phyloP scores from a whole-genome alignment of 2,888 invertebrate species.

The Quadriops clusia region DNA sequence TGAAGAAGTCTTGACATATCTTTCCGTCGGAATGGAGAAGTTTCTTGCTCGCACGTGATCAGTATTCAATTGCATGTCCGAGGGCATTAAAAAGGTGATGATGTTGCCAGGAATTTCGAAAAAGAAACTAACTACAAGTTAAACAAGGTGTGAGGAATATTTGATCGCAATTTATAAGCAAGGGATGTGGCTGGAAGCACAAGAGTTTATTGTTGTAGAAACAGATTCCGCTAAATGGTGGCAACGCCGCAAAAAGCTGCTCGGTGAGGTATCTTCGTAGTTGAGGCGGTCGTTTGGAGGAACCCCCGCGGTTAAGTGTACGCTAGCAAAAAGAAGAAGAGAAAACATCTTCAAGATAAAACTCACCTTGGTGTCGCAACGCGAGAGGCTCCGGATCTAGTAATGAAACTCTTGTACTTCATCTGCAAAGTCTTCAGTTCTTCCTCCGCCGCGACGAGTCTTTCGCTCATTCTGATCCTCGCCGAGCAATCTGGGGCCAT shows the following conservation, averaged over 20 bases:
- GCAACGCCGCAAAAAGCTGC: too few species aligned
- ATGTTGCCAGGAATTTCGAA: conserved; percentile 14
- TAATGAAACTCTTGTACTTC: conserved; percentile 54
- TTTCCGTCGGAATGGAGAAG: too few species aligned
- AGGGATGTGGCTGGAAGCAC: conserved; percentile 16
- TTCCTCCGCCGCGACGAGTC: conserved; percentile 58
- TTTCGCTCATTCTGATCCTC: conserved; percentile 52
- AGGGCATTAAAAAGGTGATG: too few species aligned
- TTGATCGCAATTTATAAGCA: conserved; percentile 25
- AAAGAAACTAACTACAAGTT: conserved; percentile 15
- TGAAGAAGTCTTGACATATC: too few species aligned
- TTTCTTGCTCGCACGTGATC: too few species aligned
- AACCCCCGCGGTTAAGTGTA: too few species aligned
- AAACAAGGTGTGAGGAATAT: conserved; percentile 22
- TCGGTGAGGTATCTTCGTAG: too few species aligned
- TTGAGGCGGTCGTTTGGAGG: too few species aligned
- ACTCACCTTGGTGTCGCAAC: conserved; percentile 22
- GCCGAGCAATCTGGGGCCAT: conserved; percentile 56
- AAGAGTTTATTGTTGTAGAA: too few species aligned
- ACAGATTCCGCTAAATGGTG: too few species aligned
- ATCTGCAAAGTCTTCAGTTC: conserved; percentile 58
- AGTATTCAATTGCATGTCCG: too few species aligned
- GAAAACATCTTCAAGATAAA: conserved; percentile 1
- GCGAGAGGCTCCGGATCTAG: conserved; percentile 39
- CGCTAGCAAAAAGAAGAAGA: too few species aligned